Conservation (phyloP, 2,113 vertebrate species). For the Pangasianodon hypophthalmus region DNA sequence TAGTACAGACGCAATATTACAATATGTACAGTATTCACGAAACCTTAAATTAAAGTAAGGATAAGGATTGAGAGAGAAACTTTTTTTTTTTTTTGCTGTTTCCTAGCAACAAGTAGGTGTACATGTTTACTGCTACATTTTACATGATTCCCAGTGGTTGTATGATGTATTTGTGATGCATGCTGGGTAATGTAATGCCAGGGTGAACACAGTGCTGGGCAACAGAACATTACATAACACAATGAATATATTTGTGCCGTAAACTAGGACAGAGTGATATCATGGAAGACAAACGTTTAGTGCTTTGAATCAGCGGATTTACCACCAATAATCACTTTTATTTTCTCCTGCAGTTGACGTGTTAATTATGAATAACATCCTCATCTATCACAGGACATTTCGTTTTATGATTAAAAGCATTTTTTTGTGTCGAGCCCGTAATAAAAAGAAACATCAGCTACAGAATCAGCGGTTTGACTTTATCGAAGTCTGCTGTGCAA, state of each 20-base stretch:
- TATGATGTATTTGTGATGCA: background rate
- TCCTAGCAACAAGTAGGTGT: background rate
- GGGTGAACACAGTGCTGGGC: background rate
- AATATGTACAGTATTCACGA: background rate
- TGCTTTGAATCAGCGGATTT: background rate
- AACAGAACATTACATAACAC: background rate
- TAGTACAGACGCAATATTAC: background rate
- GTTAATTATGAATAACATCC: background rate
- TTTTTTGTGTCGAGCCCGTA: slow-evolving; percentile 2
- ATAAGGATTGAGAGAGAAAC: background rate
- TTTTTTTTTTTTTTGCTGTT: background rate
- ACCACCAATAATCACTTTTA: background rate
- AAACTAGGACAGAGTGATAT: background rate
- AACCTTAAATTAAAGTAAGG: background rate
- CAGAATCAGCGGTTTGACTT: slow-evolving; percentile 25
- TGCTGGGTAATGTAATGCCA: slow-evolving; percentile 14
- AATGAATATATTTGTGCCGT: background rate
- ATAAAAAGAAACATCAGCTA: background rate
- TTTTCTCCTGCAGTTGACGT: background rate
- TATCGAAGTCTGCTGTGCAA: background rate
- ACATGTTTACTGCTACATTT: background rate
- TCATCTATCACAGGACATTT: slow-evolving; percentile 16
- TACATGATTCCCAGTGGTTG: background rate
- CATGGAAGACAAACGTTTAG: background rate
- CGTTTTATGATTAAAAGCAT: background rate